These are phyloP conservation scores for Heterotis niloticus DNA, from an alignment of 2,113 vertebrate species.

Conservation along the genomic window DNA sequence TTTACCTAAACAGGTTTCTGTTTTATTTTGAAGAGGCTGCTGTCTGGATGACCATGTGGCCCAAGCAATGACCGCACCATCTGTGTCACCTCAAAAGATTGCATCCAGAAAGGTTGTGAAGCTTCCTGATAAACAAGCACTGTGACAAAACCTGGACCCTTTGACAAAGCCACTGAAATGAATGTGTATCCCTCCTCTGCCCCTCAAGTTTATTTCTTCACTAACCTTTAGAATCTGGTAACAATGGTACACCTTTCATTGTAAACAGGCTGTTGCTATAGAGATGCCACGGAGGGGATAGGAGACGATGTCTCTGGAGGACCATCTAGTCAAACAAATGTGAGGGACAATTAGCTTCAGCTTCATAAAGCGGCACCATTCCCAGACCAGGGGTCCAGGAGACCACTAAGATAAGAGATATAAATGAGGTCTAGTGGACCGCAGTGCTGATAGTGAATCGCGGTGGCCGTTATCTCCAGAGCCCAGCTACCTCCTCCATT, in stretches of 20 bases:
- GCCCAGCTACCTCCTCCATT: slow-evolving; percentile 13
- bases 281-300: slow-evolving; percentile 7
- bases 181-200: too few species aligned
- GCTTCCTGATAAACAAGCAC: not conserved
- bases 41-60: not conserved
- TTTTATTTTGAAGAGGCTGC: too few species aligned
- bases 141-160: not conserved
- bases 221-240: not conserved
- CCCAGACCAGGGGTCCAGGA: slow-evolving; percentile 13
- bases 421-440: slow-evolving; percentile 24
- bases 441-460: slow-evolving; percentile 20
- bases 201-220: not conserved
- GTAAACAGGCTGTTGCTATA: slow-evolving; percentile 24
- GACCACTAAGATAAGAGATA: slow-evolving; percentile 24
- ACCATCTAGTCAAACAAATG: slow-evolving; percentile 27
- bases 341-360: slow-evolving; percentile 30
- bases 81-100: not conserved
- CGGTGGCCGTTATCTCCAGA: slow-evolving; percentile 23
- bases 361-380: not conserved
- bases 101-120: not conserved
- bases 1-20: too few species aligned
- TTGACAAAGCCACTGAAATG: not conserved
- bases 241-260: slow-evolving; percentile 17
- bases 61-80: not conserved
- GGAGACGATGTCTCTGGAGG: slow-evolving; percentile 13